These are phyloP conservation scores for Onthophagus sagittarius DNA, from an alignment of 2,888 invertebrate species.

Conservation along the genomic window DNA sequence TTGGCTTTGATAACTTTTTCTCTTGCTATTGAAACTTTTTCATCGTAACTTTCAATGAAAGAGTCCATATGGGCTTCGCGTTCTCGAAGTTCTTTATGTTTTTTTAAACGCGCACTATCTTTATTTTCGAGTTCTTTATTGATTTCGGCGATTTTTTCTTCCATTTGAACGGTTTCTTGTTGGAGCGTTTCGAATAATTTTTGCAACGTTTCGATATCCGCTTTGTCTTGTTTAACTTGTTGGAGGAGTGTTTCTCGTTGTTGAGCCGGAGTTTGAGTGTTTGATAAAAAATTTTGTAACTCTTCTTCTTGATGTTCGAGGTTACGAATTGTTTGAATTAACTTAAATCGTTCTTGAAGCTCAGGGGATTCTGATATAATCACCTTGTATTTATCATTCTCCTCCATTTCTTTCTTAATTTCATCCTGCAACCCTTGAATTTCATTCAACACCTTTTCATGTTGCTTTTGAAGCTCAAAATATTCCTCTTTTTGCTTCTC, in stretches of 20 bases:
- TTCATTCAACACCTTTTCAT: conserved; percentile 28
- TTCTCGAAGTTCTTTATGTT: conserved; percentile 34
- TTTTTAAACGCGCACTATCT: conserved; percentile 33
- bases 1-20: conserved; percentile 19
- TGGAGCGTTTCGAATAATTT: conserved; percentile 32
- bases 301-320: conserved; percentile 31
- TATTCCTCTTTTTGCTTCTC: conserved; percentile 33
- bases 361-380: conserved; percentile 30
- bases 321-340: conserved; percentile 29
- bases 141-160: conserved; percentile 29
- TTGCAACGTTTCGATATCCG: conserved; percentile 34
- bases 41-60: conserved; percentile 19
- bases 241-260: conserved; percentile 35
- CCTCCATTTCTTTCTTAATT: conserved; percentile 31
- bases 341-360: conserved; percentile 32
- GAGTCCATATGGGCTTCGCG: conserved; percentile 33
- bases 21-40: conserved; percentile 16
- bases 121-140: conserved; percentile 34
- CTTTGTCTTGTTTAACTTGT: conserved; percentile 34
- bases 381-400: conserved; percentile 30
- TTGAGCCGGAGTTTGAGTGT: conserved; percentile 34
- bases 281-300: conserved; percentile 31
- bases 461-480: conserved; percentile 30
- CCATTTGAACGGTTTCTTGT: conserved; percentile 30
- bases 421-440: conserved; percentile 30